Evolutionary conservation across 2,888 invertebrate species (phyloP).

Genomic region (Zele albiditarsus): DNA sequence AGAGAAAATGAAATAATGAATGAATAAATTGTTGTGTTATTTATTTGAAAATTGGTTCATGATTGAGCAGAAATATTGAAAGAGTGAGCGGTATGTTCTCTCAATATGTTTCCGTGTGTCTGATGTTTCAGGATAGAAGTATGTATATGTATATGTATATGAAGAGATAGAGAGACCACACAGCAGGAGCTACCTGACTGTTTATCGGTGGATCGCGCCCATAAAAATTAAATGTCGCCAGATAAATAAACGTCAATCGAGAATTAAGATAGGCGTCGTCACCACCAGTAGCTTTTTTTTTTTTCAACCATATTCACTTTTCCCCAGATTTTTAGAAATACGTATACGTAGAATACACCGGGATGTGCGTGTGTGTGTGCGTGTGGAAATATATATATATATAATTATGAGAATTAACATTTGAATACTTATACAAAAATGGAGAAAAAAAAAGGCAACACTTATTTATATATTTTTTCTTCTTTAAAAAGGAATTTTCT

Average conservation of each 20-base stretch:
- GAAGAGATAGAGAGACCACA: constrained; percentile 65
- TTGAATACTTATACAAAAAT: not conserved
- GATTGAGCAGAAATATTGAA: not conserved
- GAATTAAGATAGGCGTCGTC: constrained; percentile 68
- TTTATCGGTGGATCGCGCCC: constrained; percentile 69
- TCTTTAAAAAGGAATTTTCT: not conserved
- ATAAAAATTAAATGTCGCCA: constrained; percentile 71
- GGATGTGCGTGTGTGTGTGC: not conserved
- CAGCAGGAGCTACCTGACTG: constrained; percentile 67
- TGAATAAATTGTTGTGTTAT: not conserved
- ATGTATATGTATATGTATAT: not conserved
- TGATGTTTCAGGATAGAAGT: constrained; percentile 6
- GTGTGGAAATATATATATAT: not conserved
- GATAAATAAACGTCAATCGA: constrained; percentile 72
- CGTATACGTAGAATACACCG: no score
- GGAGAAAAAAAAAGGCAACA: not conserved
- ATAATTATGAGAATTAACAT: no score
- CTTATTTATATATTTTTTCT: not conserved
- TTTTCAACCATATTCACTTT: constrained; percentile 28
- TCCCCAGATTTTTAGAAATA: not conserved
- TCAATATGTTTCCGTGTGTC: constrained; percentile 1
- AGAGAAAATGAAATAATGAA: not conserved
- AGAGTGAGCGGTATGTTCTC: not conserved
- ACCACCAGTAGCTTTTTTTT: constrained; percentile 46
- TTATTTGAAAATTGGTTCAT: not conserved